phyloP scores from a whole-genome alignment of 2,888 invertebrate species.

The Barypeithes pellucidus region DNA sequence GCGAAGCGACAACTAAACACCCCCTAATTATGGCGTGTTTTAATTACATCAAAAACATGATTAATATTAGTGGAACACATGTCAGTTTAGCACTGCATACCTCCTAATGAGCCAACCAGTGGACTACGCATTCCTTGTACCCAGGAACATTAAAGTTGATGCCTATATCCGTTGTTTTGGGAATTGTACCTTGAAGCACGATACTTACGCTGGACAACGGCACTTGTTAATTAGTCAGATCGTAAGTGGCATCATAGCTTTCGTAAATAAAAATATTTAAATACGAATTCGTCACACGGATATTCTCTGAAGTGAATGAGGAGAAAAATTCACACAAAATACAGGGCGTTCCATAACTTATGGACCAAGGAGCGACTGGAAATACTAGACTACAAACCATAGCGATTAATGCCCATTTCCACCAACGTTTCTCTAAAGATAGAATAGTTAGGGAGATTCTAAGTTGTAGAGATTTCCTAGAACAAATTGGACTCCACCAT shows the following conservation, averaged over 20 bases:
- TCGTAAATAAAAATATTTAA: neutral
- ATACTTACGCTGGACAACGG: constrained; percentile 5
- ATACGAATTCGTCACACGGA: no score
- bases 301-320: no score
- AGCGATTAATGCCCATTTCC: no score
- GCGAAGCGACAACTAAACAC: constrained; percentile 68
- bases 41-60: constrained; percentile 70
- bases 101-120: constrained; percentile 70
- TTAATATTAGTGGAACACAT: constrained; percentile 70
- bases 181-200: constrained; percentile 55
- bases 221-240: neutral
- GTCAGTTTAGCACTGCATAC: constrained; percentile 72
- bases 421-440: no score
- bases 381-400: no score
- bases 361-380: no score
- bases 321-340: no score
- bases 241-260: neutral
- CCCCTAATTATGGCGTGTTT: constrained; percentile 69
- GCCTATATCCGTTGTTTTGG: constrained; percentile 66
- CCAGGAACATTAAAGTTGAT: constrained; percentile 66
- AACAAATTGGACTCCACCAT: no score
- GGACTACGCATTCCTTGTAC: constrained; percentile 65
- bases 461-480: no score
- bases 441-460: no score
- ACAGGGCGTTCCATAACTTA: no score